Base-by-base conservation (phyloP, 1,140 invertebrate genomes). In the Apis dorsata region DNA sequence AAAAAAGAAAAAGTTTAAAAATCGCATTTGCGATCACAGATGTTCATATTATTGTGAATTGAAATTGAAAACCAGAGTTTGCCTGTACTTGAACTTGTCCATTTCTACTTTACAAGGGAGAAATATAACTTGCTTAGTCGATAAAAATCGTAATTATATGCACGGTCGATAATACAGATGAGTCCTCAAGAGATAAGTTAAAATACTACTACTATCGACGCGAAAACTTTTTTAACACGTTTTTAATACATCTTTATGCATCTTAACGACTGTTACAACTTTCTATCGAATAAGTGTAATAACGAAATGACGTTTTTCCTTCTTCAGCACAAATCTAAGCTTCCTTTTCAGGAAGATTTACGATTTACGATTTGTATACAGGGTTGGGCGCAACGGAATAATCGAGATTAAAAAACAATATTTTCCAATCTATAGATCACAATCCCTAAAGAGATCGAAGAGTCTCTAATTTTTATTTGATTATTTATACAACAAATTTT, bases 331-430 rank as follows among this genome's bases (percentile, higher is more conserved):
- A 49, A 74, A 70, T 21, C 4, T 21, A 2, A 55, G 9, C n/a
- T 28, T 49, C 49, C n/a, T 24, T 17, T n/a, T 13, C 9, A n/a
- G 44, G 28, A 65, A n/a, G 21, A 53, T 57, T n/a, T 51, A 44
- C 17, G 24, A 68, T 57, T 66, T 57, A 49, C 24, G 24, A 24
- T 24, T 75, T n/a, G 34, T 44, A 44, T 57, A 79, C 81, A 79
- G 68, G 82, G 63, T 85, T 82, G 21, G 34, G 73, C 83, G 83
- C 73, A 82, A 85, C 78, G 83, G 83, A 85, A 82, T 69, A 62
- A 77, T 69, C 44, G 21, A 53, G 80, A 85, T 78, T 34, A 21
- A 65, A 53, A 15, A 77, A 9, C 34, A 44, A 44, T 44, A 44
- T 7, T 44, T 44, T 44, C 34, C 34, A 44, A 44, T 44, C 5